Evolutionary conservation across 1,140 invertebrate species (phyloP).

Genomic region (Drosophila cardini): DNA sequence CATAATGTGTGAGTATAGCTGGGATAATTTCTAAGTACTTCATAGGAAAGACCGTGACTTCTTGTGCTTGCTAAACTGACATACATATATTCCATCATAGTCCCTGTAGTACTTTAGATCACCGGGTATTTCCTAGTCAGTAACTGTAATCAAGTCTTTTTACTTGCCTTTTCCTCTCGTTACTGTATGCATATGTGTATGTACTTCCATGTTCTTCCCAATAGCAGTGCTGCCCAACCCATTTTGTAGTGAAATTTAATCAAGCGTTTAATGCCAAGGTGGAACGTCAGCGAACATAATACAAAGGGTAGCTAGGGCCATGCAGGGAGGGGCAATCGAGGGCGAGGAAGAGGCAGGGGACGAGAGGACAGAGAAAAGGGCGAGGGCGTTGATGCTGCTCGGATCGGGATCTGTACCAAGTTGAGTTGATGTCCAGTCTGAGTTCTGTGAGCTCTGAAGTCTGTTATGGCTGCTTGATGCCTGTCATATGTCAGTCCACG

Average conservation of each 20-base stretch:
- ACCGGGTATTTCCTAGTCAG: too few relatives aligned
- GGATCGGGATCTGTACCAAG: slow-evolving; percentile 7
- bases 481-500: slow-evolving; percentile 79
- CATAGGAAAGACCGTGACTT: too few relatives aligned
- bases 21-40: too few relatives aligned
- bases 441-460: too few relatives aligned
- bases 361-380: slow-evolving; percentile 30
- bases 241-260: slow-evolving; percentile 84
- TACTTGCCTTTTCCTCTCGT: slow-evolving; percentile 28
- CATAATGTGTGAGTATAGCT: too few relatives aligned
- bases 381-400: slow-evolving; percentile 61
- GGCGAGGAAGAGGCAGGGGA: slow-evolving; percentile 1
- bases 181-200: slow-evolving; percentile 28
- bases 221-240: slow-evolving; percentile 53
- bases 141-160: too few relatives aligned
- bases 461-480: slow-evolving; percentile 63
- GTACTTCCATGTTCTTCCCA: not conserved
- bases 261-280: slow-evolving; percentile 84
- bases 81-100: too few relatives aligned
- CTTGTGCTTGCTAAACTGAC: too few relatives aligned
- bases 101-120: too few relatives aligned
- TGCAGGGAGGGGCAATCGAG: not conserved
- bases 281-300: slow-evolving; percentile 77
- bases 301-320: slow-evolving; percentile 37
- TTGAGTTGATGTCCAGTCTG: slow-evolving; percentile 34